Base-by-base conservation (phyloP, 2,797 vertebrate genomes). In the Linurgus olivaceus region DNA sequence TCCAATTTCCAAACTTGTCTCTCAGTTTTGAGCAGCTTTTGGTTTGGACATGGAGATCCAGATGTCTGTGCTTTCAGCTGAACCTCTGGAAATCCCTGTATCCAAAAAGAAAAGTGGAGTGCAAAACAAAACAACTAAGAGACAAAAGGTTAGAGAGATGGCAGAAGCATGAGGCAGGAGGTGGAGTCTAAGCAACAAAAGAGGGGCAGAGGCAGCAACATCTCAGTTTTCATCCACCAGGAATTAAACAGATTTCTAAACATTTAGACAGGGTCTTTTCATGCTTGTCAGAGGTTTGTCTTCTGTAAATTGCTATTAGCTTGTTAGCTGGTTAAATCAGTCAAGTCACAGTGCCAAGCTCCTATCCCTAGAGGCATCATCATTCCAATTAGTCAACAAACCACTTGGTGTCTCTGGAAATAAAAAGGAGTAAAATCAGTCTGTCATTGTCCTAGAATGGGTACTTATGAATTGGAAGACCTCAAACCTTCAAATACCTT, bases 261-360 rank as follows among this genome's bases (percentile, higher is more conserved):
- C 73, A 44, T 83, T 94, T 88, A 94, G 92, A 81, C 73, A 90
- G 88, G 28, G 51, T 78, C 71, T 93, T 86, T 93, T 91, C 67
- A 66, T 92, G 88, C 86, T 86, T 94, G 88, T 95, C 93, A 90
- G 82, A 78, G 67, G 82, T 90, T 94, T 11, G 0, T 86, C 66
- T 94, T 55, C 58, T 78, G 79, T 84, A 86, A 96, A 84, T 80
- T 90, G 73, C 74, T 86, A 45, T 95, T 86, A 94, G 91, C 83
- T 88, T 6, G 18, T 94, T 95, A 95, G 88, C 58, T 95, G 94
- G 94, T 93, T 94, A 93, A 95, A 79, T 94, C 93, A 96, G 90
- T 87, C 88, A 81, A 95, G 94, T 68, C 88, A 88, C 55, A 37
- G 70, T 93, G 93, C 95, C 91, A 96, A 84, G 58, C 62, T 91